phyloP scores from a whole-genome alignment of 2,888 invertebrate genomes.

The Onchidella celtica region DNA sequence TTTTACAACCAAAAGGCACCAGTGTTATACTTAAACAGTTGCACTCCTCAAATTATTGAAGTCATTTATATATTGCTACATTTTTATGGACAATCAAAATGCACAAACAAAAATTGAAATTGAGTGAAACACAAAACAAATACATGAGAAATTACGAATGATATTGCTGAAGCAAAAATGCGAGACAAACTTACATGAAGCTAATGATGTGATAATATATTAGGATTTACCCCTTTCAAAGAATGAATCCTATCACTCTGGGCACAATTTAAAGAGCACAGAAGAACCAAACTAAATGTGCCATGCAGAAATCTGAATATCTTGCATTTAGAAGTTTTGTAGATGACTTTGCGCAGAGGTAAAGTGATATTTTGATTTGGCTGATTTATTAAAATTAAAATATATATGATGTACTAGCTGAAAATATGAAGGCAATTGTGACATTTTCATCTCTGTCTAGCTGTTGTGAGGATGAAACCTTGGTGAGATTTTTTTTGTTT shows the following conservation, averaged over 20 bases:
- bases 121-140: background rate
- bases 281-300: too few species aligned
- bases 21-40: constrained; percentile 4
- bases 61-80: constrained; percentile 7
- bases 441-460: too few species aligned
- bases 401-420: too few species aligned
- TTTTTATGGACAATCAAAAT: background rate
- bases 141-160: background rate
- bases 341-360: too few species aligned
- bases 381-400: too few species aligned
- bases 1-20: constrained; percentile 35
- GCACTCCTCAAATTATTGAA: constrained; percentile 28
- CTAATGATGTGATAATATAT: constrained; percentile 2
- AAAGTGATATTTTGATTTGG: too few species aligned
- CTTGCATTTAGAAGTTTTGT: too few species aligned
- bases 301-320: too few species aligned
- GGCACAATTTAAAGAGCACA: too few species aligned
- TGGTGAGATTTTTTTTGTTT: too few species aligned
- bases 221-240: background rate
- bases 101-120: background rate
- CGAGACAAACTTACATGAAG: background rate
- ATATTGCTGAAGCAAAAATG: background rate
- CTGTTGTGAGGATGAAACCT: too few species aligned
- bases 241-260: background rate
- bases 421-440: too few species aligned